These are phyloP conservation scores for Icerya purchasi DNA, from an alignment of 2,888 invertebrate species.

Conservation along the genomic window DNA sequence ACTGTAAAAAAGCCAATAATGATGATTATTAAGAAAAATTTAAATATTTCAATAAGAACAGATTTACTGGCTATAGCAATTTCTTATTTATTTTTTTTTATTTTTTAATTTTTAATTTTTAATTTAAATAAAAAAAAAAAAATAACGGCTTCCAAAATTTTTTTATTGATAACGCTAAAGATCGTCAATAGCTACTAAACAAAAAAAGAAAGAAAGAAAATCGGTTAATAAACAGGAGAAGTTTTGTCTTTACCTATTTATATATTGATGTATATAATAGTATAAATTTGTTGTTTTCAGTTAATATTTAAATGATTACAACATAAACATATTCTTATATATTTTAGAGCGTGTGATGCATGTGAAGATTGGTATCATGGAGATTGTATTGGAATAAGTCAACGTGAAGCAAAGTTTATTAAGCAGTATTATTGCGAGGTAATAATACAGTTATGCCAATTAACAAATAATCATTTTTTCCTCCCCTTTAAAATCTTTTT, in stretches of 20 bases:
- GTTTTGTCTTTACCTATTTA: too few species aligned
- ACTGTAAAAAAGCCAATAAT: too few species aligned
- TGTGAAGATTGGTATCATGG: constrained; percentile 99
- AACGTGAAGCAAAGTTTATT: constrained; percentile 77
- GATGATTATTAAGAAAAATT: too few species aligned
- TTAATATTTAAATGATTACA: background rate
- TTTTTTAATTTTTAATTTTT: too few species aligned
- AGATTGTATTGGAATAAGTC: constrained; percentile 86
- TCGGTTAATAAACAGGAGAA: too few species aligned
- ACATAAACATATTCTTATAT: constrained; percentile 6
- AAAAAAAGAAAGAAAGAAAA: too few species aligned
- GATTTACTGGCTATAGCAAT: too few species aligned
- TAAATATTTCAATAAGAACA: too few species aligned
- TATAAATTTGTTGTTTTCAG: background rate
- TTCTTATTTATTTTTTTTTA: too few species aligned
- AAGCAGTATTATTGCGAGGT: constrained; percentile 74
- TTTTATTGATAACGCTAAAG: background rate
- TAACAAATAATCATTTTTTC: background rate
- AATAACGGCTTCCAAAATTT: background rate
- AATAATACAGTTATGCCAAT: background rate
- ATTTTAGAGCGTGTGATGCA: constrained; percentile 68
- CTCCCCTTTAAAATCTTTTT: constrained; percentile 3
- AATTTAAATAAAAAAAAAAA: too few species aligned
- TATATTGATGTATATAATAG: too few species aligned
- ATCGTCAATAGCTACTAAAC: too few species aligned